Conservation (phyloP, 2,797 vertebrate genomes). For the Triplophysa bombifrons region DNA sequence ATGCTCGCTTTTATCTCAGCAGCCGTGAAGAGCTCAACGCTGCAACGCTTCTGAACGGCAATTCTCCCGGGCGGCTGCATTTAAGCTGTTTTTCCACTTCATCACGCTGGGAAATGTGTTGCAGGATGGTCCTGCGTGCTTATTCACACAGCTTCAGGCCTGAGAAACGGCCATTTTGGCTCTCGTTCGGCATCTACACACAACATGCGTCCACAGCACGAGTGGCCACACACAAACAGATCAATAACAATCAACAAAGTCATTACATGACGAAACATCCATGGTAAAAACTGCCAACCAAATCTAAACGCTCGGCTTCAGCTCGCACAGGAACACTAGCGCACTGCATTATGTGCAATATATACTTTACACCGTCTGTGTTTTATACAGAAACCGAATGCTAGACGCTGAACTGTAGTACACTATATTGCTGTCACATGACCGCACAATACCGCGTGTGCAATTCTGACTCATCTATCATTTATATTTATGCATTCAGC, state of each 20-base stretch:
- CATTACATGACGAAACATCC: slow-evolving; percentile 37
- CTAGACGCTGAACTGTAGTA: too few relatives aligned
- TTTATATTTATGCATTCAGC: too few relatives aligned
- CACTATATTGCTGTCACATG: not conserved
- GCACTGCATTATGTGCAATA: not conserved
- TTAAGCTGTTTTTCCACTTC: slow-evolving; percentile 55
- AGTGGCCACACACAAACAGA: slow-evolving; percentile 15
- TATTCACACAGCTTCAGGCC: slow-evolving; percentile 41
- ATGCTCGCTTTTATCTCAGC: slow-evolving; percentile 25
- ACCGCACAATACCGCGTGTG: not conserved
- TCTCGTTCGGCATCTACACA: not conserved
- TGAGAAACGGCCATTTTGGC: slow-evolving; percentile 27
- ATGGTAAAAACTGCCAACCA: slow-evolving; percentile 16
- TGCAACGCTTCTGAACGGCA: slow-evolving; percentile 22
- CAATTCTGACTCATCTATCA: not conserved
- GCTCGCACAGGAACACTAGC: not conserved
- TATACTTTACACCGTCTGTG: too few relatives aligned
- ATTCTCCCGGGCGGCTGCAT: slow-evolving; percentile 33
- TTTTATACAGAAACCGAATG: not conserved
- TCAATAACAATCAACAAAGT: slow-evolving; percentile 52
- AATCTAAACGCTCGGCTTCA: slow-evolving; percentile 1
- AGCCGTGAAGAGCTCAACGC: slow-evolving; percentile 15
- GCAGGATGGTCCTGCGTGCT: slow-evolving; percentile 36
- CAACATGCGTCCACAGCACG: not conserved
- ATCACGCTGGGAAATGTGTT: slow-evolving; percentile 51